Evolutionary conservation across 1,140 invertebrate genomes (phyloP), one percentile per base, ranked within the genome.

Genomic region (Drosophila watanabei): DNA sequence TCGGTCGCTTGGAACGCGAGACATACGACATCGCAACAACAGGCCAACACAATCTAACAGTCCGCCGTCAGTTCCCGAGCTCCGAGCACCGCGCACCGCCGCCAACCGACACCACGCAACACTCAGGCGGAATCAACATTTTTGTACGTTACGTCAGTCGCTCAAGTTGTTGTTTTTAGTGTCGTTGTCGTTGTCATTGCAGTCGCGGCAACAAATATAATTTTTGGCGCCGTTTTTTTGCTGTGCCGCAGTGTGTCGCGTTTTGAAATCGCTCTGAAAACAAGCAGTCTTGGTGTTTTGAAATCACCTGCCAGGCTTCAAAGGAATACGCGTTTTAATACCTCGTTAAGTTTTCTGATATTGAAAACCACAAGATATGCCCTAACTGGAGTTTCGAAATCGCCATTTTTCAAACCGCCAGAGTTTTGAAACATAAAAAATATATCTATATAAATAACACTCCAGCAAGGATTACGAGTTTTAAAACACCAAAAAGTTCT

Each of bases 1-100:
- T 91, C 83, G 71, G 87, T 91, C 77, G 84, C 88, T 87, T 91
- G 88, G 83, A 83, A 91, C 79, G 83, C 86, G 84, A 91, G 91
- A 91, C 88, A 91, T 92, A 80, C 84, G 84, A 89, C 82, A 88
- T 70, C 54, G 45, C 58, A 45, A 79, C 60, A 80, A 63, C 60
- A 66, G 80, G 78, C 77, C 77, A 70, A 56, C 33, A 75, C 86
- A 88, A 87, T 78, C 68, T 51, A 82, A 71, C 68, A 71, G 68
- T 71, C 68, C 68, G 49, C 68, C 68, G 48, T 33, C 49, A 16
- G 43, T 56, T 32, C 37, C 63, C 68, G 64, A 69, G 28, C 68
- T 20, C 62, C 63, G 32, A 33, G 61, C 41, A 61, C 24, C 68
- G 43, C 20, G n/a, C 32, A 48, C 45, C 48, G 51, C 51, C 37